Base-by-base conservation (phyloP, 2,888 invertebrate species). In the Carpatolechia fugitivella region DNA sequence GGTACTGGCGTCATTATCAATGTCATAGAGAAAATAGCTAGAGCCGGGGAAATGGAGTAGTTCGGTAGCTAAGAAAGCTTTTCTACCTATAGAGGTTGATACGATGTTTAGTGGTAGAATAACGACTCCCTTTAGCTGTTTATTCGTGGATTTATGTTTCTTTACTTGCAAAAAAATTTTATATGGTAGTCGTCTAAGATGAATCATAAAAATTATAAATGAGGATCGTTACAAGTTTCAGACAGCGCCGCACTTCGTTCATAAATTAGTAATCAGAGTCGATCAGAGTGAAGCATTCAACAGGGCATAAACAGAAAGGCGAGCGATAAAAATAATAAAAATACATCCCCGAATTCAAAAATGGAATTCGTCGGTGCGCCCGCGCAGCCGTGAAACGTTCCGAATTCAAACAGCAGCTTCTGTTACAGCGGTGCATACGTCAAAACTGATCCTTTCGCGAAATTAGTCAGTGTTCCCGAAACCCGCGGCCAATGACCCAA, bases 401-500 rank as follows among this genome's bases (percentile, higher is more conserved):
- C 70, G 58, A 68, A 70, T 66, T 61, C 70, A 72, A 72, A 65
- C 72, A 61, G 60, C 57, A 67, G 76, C 74, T 74, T 69, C 74
- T 68, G 76, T 72, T 71, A 70, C 70, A 66, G 69, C 55, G 67
- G 61, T 62, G 66, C 69, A 64, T 62, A 72, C 74, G 64, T 67
- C 70, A 69, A 74, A 78, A 76, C 71, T 13, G 70, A 79, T 81
- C 80, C 80, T 78, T 85, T 82, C 76, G 72, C 70, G 63, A 80
- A 84, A 88, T 89, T 88, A 89, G 85, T 88, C 88, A 90, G 84
- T 80, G 75, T 83, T 89, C 89, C 88, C 86, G 85, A 88, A 89
- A 87, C 85, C 76, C 70, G 69, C 78, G 87, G 85, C 72, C 85
- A 70, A 71, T 78, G 87, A 90, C 82, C 89, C 80, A 79, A 76